Conservation (phyloP, 2,113 vertebrate genomes). For the Pipra filicauda region DNA sequence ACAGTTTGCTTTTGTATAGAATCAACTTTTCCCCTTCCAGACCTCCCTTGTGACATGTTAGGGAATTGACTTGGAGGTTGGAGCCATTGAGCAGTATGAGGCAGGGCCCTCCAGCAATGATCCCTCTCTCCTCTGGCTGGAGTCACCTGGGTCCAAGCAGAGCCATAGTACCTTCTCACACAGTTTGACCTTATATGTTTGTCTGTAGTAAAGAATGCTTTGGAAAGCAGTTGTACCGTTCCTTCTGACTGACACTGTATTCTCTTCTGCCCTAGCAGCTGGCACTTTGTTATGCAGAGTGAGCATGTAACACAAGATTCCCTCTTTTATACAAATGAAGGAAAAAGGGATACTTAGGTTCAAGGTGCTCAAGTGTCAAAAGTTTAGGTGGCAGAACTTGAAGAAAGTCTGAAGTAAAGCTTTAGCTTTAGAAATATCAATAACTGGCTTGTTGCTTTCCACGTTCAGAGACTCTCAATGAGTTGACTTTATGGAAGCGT, state of each 20-base stretch:
- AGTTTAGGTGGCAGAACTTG: neutral
- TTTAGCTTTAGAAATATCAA: neutral
- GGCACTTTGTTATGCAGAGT: too few species aligned
- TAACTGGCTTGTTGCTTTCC: neutral
- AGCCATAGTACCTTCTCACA: neutral
- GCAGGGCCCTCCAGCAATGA: neutral
- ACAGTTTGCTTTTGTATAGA: neutral
- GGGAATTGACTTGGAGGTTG: neutral
- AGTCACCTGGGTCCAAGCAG: neutral
- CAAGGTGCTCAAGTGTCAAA: neutral
- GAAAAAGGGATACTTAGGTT: neutral
- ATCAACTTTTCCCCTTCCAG: neutral
- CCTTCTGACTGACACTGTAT: neutral
- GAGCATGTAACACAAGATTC: neutral
- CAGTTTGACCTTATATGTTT: neutral
- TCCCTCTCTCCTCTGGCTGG: neutral
- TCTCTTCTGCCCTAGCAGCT: neutral
- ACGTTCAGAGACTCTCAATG: neutral
- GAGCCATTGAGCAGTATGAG: neutral
- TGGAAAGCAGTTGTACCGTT: neutral
- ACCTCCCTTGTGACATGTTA: accelerated
- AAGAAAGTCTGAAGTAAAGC: neutral
- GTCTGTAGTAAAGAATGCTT: neutral
- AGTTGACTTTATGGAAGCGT: neutral
- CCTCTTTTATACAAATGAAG: neutral